phyloP scores from a whole-genome alignment of 2,888 invertebrate species.

The Diarsia mendica region DNA sequence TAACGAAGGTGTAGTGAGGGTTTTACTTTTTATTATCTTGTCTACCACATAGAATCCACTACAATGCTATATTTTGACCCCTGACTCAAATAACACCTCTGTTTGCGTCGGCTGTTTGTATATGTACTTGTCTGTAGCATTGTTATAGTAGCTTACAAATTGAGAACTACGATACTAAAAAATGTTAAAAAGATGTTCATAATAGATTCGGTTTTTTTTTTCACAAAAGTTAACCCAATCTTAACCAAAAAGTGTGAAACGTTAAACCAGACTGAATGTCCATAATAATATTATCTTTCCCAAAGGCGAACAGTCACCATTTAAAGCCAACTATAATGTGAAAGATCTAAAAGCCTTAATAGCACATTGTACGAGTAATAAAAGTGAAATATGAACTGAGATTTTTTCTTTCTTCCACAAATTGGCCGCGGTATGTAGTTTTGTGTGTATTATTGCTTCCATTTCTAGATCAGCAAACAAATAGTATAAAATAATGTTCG shows the following conservation, averaged over 20 bases:
- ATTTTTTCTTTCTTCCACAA: conserved; percentile 18
- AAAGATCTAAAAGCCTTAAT: conserved; percentile 30
- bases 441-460: conserved; percentile 13
- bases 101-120: background rate
- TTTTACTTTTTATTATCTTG: conserved; percentile 24
- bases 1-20: conserved; percentile 17
- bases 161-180: too few species aligned
- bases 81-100: background rate
- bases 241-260: background rate
- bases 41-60: background rate
- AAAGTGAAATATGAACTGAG: conserved; percentile 42
- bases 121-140: background rate
- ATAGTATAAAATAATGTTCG: conserved; percentile 34
- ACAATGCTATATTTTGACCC: background rate
- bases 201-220: background rate
- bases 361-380: conserved; percentile 39
- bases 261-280: background rate
- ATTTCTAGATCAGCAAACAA: conserved; percentile 39
- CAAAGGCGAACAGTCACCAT: background rate
- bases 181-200: too few species aligned
- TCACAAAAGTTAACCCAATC: background rate
- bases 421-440: conserved; percentile 10
- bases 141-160: background rate
- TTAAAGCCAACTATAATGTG: conserved; percentile 23
- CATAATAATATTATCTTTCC: conserved; percentile 3